phyloP scores from a whole-genome alignment of 2,888 invertebrate species.

The Agriotes lineatus region DNA sequence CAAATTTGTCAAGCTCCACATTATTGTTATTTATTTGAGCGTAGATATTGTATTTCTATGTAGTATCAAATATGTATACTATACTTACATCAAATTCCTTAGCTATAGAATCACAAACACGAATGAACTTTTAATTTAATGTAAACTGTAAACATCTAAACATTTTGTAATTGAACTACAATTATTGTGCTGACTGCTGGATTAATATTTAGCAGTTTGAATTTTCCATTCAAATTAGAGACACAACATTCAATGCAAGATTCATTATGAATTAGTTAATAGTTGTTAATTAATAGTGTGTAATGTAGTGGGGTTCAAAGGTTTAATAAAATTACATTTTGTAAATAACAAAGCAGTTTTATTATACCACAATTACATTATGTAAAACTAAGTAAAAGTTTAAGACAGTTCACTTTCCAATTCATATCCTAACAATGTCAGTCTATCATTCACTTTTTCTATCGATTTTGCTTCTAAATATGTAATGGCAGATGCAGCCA shows the following conservation, averaged over 20 bases:
- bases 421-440: conserved; percentile 49
- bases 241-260: conserved; percentile 27
- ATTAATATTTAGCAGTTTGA: conserved; percentile 36
- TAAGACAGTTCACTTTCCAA: conserved; percentile 27
- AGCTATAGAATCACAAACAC: no score
- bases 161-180: conserved; percentile 26
- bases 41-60: no score
- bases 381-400: not conserved
- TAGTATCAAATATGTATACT: no score
- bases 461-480: conserved; percentile 73
- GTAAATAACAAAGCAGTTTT: no score
- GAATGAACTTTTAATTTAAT: no score
- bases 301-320: conserved; percentile 59
- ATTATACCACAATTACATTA: not conserved
- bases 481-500: conserved; percentile 71
- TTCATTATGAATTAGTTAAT: conserved; percentile 30
- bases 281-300: conserved; percentile 52
- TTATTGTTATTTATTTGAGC: no score
- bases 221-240: conserved; percentile 34
- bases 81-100: no score
- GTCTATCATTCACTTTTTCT: conserved; percentile 63
- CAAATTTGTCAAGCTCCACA: no score
- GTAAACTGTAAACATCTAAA: no score
- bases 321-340: conserved; percentile 60
- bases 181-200: conserved; percentile 44